Conservation (phyloP, 2,113 vertebrate genomes). For the Pheucticus melanocephalus region DNA sequence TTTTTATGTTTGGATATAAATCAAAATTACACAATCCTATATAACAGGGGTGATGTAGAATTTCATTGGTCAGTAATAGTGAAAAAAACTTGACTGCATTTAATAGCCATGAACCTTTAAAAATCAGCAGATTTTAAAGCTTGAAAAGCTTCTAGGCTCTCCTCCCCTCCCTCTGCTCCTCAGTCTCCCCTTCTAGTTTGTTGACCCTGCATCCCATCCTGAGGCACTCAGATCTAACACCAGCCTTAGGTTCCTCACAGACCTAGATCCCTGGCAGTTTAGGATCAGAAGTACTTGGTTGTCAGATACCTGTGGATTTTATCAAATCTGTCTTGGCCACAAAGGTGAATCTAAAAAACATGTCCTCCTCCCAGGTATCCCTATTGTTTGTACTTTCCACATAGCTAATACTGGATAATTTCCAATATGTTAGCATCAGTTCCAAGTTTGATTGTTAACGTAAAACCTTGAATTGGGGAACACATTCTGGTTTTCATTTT, state of each 20-base stretch:
- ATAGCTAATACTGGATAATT: neutral
- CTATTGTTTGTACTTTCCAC: neutral
- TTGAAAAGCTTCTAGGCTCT: neutral
- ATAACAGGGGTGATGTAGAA: neutral
- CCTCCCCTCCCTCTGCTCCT: neutral
- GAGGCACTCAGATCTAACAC: neutral
- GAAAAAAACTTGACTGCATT: neutral
- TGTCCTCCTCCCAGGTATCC: rapidly evolving
- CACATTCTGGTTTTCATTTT: neutral
- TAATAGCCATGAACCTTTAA: neutral
- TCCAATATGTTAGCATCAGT: neutral
- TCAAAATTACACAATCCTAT: neutral
- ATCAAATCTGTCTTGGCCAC: neutral
- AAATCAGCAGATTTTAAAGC: neutral
- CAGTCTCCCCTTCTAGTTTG: neutral
- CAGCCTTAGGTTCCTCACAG: neutral
- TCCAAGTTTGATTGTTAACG: neutral
- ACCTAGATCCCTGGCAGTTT: neutral
- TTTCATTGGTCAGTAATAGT: neutral
- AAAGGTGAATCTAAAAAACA: neutral
- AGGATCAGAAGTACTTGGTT: neutral
- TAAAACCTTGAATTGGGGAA: neutral
- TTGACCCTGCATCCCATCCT: neutral
- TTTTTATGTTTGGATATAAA: neutral
- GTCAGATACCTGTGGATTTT: neutral